Evolutionary conservation across 2,113 vertebrate species (phyloP), one percentile per base, ranked within the genome.

Genomic region (Desmodus rotundus): DNA sequence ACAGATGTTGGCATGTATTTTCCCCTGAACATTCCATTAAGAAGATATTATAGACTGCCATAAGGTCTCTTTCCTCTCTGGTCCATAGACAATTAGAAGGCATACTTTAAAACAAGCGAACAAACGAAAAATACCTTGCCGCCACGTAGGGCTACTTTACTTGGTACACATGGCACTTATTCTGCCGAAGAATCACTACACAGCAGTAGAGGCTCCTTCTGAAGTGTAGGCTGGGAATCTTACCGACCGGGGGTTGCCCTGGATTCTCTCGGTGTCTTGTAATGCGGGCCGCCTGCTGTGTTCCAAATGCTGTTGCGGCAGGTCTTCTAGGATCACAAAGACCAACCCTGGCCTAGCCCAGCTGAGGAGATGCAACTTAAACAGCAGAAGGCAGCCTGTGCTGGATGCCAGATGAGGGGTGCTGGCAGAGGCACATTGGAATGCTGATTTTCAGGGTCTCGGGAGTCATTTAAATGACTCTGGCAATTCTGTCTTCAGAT

Each of bases 21-120:
- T n/a, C 54, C n/a, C 68, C 36, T 47, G 58, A 83, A 68, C 41
- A 82, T 72, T 91, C 82, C 61, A 70, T 73, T 63, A 86, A 91
- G n/a, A 93, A 95, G 77, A 52, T 68, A 83, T 56, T 87, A 38
- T 33, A 28, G 67, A 74, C 36, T 89, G 10, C 54, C 6, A 1
- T 41, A 68, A 65, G 20, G 56, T 89, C 68, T 91, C 78, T 97
- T 89, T 94, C 31, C 4, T 88, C 93, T 96, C 81, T 89, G 90
- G 74, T 85, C 43, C 56, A 52, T 68, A 82, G 43, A 80, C 56
- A 80, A 14, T n/a, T 70, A 72, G 50, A 96, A 94, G 36, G 45
- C 91, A 76, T 68, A n/a, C 52, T 96, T 91, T 82, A 96, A 87
- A 87, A 91, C 76, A 92, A 67, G 41, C 31, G 31, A 96, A 58